Base-by-base conservation (phyloP, 2,888 invertebrate species). In the Drosophila peninsularis region DNA sequence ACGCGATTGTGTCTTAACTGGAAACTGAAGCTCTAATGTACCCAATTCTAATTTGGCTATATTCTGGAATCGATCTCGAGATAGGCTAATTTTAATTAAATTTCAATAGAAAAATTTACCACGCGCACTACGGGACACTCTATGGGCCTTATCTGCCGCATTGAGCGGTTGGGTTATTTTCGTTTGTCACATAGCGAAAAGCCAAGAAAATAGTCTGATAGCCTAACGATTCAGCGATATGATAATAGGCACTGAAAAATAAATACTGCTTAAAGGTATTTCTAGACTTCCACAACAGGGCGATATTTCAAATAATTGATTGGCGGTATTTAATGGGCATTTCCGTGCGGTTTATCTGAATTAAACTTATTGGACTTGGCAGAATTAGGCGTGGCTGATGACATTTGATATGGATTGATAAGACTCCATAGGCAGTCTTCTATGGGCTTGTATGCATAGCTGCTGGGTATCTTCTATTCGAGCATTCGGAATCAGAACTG, bases 111-210 rank as follows among this genome's bases (percentile, higher is more conserved):
- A 49, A 39, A 39, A 34, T 52, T 19, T 14, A 24, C 30, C 57
- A 7, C 19, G 30, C 6, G 14, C 52, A 52, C 58, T 60, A 50
- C 34, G 32, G 5, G 9, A 19, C 45, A 19, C 10, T 14, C 17
- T n/a, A 24, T 9, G 17, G 4, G 30, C 10, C 17, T 60, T 76
- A 71, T 58, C 58, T 42, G 3, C 49, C 0, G 2, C 14, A 19
- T 24, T 13, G 11, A 11, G 36, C 13, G 30, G 11, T 44, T 65
- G 36, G 36, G 63, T 9, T 30, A 34, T 50, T 50, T 50, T 50
- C 9, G n/a, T 14, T 36, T 41, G 1, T 34, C 17, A 17, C 13
- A 41, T 11, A 27, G 19, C 47, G 21, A 34, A 10, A 45, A n/a
- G 5, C n/a, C 30, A 13, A 11, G 27, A 41, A 41, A 41, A 55